These are phyloP conservation scores for Laticauda colubrina DNA, from an alignment of 2,113 vertebrate species.

Conservation along the genomic window DNA sequence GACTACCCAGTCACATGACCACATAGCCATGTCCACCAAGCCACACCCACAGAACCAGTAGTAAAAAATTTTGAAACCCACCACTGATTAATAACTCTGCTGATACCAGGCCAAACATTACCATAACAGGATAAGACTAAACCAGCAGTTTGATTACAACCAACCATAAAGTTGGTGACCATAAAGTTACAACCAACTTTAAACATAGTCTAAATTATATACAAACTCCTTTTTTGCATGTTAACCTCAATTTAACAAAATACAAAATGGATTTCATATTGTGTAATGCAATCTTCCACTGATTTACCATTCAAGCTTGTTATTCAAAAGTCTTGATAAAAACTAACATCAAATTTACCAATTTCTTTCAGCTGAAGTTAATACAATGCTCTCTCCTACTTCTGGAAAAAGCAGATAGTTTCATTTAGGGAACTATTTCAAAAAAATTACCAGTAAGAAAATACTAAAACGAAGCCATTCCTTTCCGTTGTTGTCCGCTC, in stretches of 20 bases:
- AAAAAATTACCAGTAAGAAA: not conserved
- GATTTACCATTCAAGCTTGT: not conserved
- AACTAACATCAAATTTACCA: not conserved
- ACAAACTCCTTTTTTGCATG: not conserved
- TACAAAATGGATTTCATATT: not conserved
- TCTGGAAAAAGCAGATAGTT: not conserved
- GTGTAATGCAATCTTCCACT: not conserved
- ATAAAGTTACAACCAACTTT: not conserved
- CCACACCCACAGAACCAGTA: too few species aligned
- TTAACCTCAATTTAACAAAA: not conserved
- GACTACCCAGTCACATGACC: too few species aligned
- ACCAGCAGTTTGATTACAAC: not conserved
- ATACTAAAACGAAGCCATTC: not conserved
- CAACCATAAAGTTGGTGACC: not conserved
- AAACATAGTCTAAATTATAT: not conserved
- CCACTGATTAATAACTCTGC: not conserved
- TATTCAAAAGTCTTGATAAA: not conserved
- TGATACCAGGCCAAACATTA: not conserved
- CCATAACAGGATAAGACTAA: not conserved
- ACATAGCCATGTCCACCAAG: too few species aligned
- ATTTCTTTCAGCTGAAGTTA: not conserved
- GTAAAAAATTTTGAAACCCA: too few species aligned
- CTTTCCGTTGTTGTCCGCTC: too few species aligned
- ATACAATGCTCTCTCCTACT: not conserved
- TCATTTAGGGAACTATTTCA: not conserved